phyloP scores from a whole-genome alignment of 2,888 invertebrate species.

The Catocala nupta region DNA sequence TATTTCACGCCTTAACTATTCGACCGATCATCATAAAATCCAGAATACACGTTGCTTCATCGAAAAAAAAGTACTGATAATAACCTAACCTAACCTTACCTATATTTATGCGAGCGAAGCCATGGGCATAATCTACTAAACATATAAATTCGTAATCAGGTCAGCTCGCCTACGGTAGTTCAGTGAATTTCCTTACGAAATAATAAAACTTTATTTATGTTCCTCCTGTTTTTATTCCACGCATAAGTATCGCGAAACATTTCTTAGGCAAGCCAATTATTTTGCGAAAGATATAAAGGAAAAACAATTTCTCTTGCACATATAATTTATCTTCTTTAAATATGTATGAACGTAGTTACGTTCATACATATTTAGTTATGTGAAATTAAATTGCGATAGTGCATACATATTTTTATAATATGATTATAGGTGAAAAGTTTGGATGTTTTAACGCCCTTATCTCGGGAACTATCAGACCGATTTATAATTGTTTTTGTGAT shows the following conservation, averaged over 20 bases:
- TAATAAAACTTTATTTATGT: slow-evolving; percentile 1
- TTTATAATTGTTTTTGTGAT: too few relatives aligned
- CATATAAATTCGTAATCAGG: too few relatives aligned
- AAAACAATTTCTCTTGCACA: slow-evolving; percentile 16
- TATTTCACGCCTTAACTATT: too few relatives aligned
- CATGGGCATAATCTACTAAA: background rate
- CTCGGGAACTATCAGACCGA: too few relatives aligned
- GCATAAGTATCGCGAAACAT: slow-evolving; percentile 10
- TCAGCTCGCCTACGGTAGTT: background rate
- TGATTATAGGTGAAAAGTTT: too few relatives aligned
- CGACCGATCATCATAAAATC: too few relatives aligned
- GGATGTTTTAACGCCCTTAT: too few relatives aligned
- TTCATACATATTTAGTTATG: background rate
- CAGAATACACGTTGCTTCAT: too few relatives aligned
- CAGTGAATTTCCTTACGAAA: background rate
- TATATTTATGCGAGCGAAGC: too few relatives aligned
- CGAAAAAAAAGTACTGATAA: too few relatives aligned
- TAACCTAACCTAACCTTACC: too few relatives aligned
- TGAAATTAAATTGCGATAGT: slow-evolving; percentile 12
- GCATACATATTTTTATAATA: background rate
- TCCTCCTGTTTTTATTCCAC: slow-evolving; percentile 3
- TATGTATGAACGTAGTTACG: slow-evolving; percentile 17
- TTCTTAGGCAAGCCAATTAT: slow-evolving; percentile 20
- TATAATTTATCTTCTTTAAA: slow-evolving; percentile 20
- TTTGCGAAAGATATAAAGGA: slow-evolving; percentile 13